Evolutionary conservation across 2,113 vertebrate species (phyloP).

Genomic region (Oenanthe melanoleuca): DNA sequence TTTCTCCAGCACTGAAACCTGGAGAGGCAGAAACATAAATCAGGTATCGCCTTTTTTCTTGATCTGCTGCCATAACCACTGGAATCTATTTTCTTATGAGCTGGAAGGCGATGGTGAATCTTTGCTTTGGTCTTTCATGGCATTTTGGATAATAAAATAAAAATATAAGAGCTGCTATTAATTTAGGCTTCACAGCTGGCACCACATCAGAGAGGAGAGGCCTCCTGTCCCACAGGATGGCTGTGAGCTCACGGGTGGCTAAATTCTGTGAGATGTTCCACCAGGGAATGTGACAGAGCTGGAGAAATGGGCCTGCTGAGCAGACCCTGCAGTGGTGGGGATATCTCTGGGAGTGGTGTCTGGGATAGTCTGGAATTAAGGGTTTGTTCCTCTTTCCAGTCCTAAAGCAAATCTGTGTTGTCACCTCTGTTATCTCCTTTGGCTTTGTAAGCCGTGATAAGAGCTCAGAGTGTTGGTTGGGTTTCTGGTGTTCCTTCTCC

Average conservation of each 20-base stretch:
- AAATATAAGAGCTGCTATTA: neutral
- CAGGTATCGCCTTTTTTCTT: neutral
- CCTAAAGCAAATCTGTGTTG: fast-evolving
- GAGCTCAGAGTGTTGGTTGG: neutral
- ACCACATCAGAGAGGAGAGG: constrained; percentile 4
- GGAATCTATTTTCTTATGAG: neutral
- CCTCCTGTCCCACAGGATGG: neutral
- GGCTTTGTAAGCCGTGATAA: neutral
- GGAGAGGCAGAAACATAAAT: neutral
- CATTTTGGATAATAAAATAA: neutral
- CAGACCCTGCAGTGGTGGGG: neutral
- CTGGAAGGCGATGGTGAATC: neutral
- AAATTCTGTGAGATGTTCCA: neutral
- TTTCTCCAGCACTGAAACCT: neutral
- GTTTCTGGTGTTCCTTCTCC: neutral
- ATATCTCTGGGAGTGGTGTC: neutral
- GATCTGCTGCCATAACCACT: neutral
- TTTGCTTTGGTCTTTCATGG: neutral
- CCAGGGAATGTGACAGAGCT: neutral
- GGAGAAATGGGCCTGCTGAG: neutral
- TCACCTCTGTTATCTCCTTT: neutral
- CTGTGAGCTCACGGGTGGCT: neutral
- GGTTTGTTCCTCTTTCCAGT: neutral
- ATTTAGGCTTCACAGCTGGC: neutral
- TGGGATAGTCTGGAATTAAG: fast-evolving